Percentiles rank a stretch among this genome's conserved stretches.
phyloP scores from a whole-genome alignment of 2,113 vertebrate species.

The Gnathonemus longibarbis region DNA sequence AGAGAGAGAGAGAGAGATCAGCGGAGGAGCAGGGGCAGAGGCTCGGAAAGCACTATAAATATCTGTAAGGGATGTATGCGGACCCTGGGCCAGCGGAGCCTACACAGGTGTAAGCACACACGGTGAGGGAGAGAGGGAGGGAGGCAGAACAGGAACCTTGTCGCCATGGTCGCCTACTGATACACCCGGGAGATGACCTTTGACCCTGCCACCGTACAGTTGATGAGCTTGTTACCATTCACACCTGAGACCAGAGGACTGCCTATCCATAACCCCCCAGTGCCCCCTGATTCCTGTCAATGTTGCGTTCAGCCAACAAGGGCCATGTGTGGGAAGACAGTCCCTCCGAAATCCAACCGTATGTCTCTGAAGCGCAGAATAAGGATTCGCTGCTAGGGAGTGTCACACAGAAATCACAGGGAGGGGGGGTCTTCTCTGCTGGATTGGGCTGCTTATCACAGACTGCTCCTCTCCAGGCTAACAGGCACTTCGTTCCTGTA shows the following conservation, averaged over 20 bases:
- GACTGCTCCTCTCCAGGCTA: not conserved
- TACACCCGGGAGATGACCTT: constrained; percentile 31
- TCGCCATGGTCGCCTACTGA: constrained; percentile 33
- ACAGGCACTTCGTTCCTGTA: not conserved
- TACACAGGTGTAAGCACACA: not conserved
- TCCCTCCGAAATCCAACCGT: not conserved
- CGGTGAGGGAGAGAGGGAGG: not conserved
- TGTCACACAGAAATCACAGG: not conserved
- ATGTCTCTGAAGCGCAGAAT: not conserved
- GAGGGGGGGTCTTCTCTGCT: not conserved
- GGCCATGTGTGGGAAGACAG: not conserved
- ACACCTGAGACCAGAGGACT: constrained; percentile 14
- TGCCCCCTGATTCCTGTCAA: not conserved
- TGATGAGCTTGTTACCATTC: constrained; percentile 23
- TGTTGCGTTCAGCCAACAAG: not conserved
- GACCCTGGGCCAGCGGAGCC: not conserved
- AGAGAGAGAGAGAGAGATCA: not conserved
- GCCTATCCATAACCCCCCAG: not conserved
- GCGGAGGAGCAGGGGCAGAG: not conserved
- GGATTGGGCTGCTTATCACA: not conserved
- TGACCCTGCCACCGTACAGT: not conserved
- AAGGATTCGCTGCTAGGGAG: not conserved
- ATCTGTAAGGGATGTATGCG: not conserved
- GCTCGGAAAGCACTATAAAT: constrained; percentile 33
- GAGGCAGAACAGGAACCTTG: constrained; percentile 6